phyloP scores from a whole-genome alignment of 2,797 vertebrate species.

The Lepus townsendii region DNA sequence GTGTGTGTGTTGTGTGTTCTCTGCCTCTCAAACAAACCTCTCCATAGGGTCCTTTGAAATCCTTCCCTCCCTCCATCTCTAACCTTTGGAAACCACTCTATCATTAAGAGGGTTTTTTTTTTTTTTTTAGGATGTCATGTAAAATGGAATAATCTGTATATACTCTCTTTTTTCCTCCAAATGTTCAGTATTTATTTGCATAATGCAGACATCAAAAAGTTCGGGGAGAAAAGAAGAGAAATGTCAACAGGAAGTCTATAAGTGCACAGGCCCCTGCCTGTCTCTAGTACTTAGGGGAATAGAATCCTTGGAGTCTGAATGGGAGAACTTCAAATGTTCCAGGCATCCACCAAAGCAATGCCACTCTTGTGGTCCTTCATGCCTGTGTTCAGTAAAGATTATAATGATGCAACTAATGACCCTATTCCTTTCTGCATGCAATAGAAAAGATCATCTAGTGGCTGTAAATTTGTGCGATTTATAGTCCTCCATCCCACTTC shows the following conservation, averaged over 20 bases:
- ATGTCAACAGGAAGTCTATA: conserved; percentile 66
- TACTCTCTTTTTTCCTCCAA: background rate
- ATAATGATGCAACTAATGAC: background rate
- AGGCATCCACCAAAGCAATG: conserved; percentile 84
- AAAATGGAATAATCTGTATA: background rate
- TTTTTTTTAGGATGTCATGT: background rate
- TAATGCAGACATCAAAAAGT: background rate
- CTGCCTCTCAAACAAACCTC: background rate
- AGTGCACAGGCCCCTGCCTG: background rate
- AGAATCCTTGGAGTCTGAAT: conserved; percentile 55
- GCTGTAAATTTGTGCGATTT: conserved; percentile 83
- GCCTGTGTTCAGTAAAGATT: background rate
- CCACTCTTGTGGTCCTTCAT: conserved; percentile 84
- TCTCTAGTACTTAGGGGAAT: conserved; percentile 50
- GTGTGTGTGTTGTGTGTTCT: too few relatives aligned
- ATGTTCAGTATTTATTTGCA: conserved; percentile 84
- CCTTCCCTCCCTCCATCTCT: background rate
- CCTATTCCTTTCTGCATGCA: too few relatives aligned
- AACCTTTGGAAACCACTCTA: background rate
- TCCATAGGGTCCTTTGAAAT: background rate
- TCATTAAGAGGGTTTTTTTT: too few relatives aligned
- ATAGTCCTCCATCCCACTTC: conserved; percentile 89
- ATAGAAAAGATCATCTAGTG: too few relatives aligned
- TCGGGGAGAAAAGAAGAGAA: background rate
- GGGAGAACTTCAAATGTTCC: conserved; percentile 3